Evolutionary conservation across 2,888 invertebrate genomes (phyloP), one percentile per base, ranked within the genome.

Genomic region (Lysandra bellargus): DNA sequence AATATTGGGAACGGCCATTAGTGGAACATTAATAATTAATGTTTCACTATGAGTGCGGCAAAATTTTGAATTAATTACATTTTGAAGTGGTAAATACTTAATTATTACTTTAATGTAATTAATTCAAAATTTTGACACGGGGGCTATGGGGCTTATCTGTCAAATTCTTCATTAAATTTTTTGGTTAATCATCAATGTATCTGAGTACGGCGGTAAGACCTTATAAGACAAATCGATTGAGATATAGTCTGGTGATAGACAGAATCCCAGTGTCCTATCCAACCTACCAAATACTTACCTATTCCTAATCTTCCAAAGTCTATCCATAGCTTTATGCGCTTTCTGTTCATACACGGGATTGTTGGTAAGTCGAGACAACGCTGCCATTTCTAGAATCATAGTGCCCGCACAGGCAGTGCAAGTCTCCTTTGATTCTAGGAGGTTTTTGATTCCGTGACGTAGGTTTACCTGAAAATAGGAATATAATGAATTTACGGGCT

Each of bases 381-480:
- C 98, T 0, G 99, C 99, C 96, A 99, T 98, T 94, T 99, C 99
- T 57, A 99, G 93, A 78, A 99, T 97, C 96, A 99, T 99, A 0
- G 99, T 99, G 0, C 99, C 99, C 1, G 99, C 99, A 92, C 99
- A 99, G 0, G 99, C 99, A 0, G 99, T 99, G 88, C 99, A 99
- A 0, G 99, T 99, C 91, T 99, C 99, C 4, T 97, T 95, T 0
- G 97, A 97, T 84, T 97, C 96, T 82, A 96, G 96, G 78, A 98
- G 86, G 33, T 96, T 96, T 57, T 97, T 97, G 90, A 99, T 96
- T 37, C 99, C 99, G 87, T 97, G 95, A 60, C 96, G 96, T 53
- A 98, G 94, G 91, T 98, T 98, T 79, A 98, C 95, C 97, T 97
- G 83, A 6, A 88, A 90, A 17, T 57, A 30, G 30, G 7, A 30